These are phyloP conservation scores for Xylota segnis DNA, from an alignment of 2,888 invertebrate genomes.

Conservation along the genomic window DNA sequence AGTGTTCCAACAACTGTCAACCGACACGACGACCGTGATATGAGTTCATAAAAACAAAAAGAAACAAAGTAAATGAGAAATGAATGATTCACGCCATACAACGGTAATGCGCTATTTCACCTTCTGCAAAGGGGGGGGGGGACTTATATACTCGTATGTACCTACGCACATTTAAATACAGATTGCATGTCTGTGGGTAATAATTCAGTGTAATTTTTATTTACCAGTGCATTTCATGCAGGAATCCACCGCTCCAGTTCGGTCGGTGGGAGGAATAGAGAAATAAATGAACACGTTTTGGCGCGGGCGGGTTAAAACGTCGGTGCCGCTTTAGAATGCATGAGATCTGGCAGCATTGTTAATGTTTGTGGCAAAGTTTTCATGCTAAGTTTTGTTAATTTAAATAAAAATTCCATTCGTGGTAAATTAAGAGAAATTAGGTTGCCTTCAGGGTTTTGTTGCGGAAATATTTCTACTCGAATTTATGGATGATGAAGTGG, in stretches of 20 bases:
- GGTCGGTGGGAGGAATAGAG: constrained; percentile 41
- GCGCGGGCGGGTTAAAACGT: constrained; percentile 38
- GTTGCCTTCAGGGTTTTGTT: constrained; percentile 31
- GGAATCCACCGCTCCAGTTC: no score
- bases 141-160: constrained; percentile 37
- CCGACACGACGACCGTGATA: constrained; percentile 59
- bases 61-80: constrained; percentile 66
- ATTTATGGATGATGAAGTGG: neutral
- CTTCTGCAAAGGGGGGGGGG: neutral
- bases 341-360: constrained; percentile 51
- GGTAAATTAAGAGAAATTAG: constrained; percentile 48
- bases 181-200: constrained; percentile 72
- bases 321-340: constrained; percentile 17
- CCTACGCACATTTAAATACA: constrained; percentile 67
- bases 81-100: constrained; percentile 73
- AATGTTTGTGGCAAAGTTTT: constrained; percentile 16
- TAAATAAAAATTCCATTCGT: constrained; percentile 54
- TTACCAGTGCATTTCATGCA: constrained; percentile 69
- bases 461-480: constrained; percentile 28
- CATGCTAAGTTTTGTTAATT: constrained; percentile 52
- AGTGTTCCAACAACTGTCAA: constrained; percentile 59
- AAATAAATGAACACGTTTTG: constrained; percentile 56
- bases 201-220: constrained; percentile 74
- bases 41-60: constrained; percentile 62
- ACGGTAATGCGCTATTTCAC: constrained; percentile 47